These are phyloP conservation scores for Cyrtorhinus lividipennis DNA, from an alignment of 1,140 invertebrate species.

Conservation along the genomic window DNA sequence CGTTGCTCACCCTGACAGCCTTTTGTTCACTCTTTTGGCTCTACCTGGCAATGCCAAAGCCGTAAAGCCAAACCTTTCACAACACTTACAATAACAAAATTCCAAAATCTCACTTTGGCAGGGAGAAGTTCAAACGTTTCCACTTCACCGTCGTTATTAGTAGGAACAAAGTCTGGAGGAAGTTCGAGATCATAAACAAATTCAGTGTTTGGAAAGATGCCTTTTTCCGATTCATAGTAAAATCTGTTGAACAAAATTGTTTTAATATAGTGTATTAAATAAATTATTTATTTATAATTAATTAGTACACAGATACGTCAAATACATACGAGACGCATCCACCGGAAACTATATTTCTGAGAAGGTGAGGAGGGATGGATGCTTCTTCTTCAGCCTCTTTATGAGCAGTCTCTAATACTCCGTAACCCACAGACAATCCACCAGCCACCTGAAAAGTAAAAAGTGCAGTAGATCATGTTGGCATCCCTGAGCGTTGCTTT, in stretches of 20 bases:
- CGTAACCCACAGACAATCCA: slow-evolving; percentile 73
- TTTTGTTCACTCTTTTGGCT: too few species aligned
- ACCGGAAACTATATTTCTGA: slow-evolving; percentile 57
- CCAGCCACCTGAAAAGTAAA: slow-evolving; percentile 51
- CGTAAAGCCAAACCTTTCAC: too few species aligned
- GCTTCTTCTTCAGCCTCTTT: slow-evolving; percentile 93
- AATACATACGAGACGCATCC: slow-evolving; percentile 69
- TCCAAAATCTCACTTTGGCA: slow-evolving; percentile 54
- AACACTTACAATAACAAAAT: too few species aligned
- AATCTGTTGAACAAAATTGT: slow-evolving; percentile 42
- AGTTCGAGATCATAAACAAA: slow-evolving; percentile 91
- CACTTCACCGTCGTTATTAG: slow-evolving; percentile 85
- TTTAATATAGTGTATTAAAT: background rate
- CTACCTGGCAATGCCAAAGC: too few species aligned
- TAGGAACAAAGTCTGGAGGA: slow-evolving; percentile 72
- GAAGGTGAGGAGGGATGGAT: slow-evolving; percentile 56
- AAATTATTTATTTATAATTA: too few species aligned
- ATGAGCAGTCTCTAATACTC: slow-evolving; percentile 71
- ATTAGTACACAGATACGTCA: too few species aligned
- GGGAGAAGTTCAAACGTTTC: slow-evolving; percentile 73
- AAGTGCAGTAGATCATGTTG: too few species aligned
- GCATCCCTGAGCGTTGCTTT: too few species aligned
- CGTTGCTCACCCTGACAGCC: too few species aligned
- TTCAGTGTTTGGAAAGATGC: slow-evolving; percentile 84
- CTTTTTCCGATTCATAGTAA: slow-evolving; percentile 81